Evolutionary conservation across 2,888 invertebrate species (phyloP).

Genomic region (Philaethria dido): DNA sequence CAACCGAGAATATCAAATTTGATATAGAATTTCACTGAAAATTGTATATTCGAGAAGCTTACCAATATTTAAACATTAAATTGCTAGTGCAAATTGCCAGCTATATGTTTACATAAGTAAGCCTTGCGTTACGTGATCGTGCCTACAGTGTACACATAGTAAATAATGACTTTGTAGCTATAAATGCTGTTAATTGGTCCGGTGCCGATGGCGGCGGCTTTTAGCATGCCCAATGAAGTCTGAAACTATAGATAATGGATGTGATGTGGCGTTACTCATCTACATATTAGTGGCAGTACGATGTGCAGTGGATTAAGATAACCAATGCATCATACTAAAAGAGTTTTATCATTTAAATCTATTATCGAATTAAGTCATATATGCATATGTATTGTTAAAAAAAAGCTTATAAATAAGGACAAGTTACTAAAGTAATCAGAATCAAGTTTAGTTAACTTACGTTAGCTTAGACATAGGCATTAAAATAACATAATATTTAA

Average conservation of each 20-base stretch:
- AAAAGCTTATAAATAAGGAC: too few relatives aligned
- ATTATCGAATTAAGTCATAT: background rate
- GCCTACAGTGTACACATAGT: constrained; percentile 28
- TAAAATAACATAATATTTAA: too few relatives aligned
- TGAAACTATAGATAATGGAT: constrained; percentile 52
- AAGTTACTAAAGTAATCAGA: too few relatives aligned
- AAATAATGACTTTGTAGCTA: constrained; percentile 51
- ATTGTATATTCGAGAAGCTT: constrained; percentile 11
- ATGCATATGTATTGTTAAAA: too few relatives aligned
- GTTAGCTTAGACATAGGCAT: too few relatives aligned
- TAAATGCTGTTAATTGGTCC: constrained; percentile 65
- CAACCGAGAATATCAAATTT: background rate
- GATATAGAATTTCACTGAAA: background rate
- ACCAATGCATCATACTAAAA: constrained; percentile 1
- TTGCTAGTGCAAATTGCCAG: constrained; percentile 31
- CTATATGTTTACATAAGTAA: constrained; percentile 36
- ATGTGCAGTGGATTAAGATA: background rate
- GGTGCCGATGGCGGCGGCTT: constrained; percentile 51
- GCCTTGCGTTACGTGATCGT: constrained; percentile 29
- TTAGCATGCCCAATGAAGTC: constrained; percentile 55
- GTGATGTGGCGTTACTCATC: constrained; percentile 27
- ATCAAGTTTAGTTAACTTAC: too few relatives aligned
- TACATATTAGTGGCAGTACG: background rate
- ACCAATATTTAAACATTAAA: constrained; percentile 27
- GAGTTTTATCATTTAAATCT: background rate